Percentiles rank a stretch among this genome's conserved stretches.
phyloP scores from a whole-genome alignment of 2,113 vertebrate genomes.

The Lophochroa leadbeateri region DNA sequence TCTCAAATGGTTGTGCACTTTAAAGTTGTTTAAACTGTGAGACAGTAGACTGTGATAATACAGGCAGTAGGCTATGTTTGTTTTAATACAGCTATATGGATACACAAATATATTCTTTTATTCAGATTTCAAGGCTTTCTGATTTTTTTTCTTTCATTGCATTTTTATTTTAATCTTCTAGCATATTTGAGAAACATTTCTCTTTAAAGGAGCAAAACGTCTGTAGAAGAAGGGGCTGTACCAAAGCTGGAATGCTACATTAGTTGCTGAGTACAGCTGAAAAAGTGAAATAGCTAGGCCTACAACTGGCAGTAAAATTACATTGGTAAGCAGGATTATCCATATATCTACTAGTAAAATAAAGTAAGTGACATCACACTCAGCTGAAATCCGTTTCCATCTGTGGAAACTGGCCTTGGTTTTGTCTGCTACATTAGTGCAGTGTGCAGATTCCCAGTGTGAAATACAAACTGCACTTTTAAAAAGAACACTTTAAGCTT shows the following conservation, averaged over 20 bases:
- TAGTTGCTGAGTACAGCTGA: slow-evolving; percentile 41
- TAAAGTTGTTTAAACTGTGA: neutral
- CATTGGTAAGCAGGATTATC: slow-evolving; percentile 48
- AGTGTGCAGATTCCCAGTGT: neutral
- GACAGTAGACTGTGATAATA: neutral
- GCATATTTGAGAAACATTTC: neutral
- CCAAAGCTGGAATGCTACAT: neutral
- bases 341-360: slow-evolving; percentile 32
- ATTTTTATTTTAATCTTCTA: neutral
- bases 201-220: neutral
- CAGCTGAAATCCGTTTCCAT: slow-evolving; percentile 34
- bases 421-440: neutral
- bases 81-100: neutral
- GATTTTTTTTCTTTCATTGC: neutral
- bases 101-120: neutral
- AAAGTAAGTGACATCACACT: slow-evolving; percentile 29
- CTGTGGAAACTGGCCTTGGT: slow-evolving; percentile 42
- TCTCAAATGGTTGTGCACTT: neutral
- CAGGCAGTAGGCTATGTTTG: neutral
- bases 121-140: neutral
- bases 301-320: slow-evolving; percentile 11
- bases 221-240: neutral
- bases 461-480: neutral
- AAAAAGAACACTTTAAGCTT: neutral
- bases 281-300: slow-evolving; percentile 26